Base-by-base conservation (phyloP, 1,140 invertebrate species). In the Pteromalus puparum region DNA sequence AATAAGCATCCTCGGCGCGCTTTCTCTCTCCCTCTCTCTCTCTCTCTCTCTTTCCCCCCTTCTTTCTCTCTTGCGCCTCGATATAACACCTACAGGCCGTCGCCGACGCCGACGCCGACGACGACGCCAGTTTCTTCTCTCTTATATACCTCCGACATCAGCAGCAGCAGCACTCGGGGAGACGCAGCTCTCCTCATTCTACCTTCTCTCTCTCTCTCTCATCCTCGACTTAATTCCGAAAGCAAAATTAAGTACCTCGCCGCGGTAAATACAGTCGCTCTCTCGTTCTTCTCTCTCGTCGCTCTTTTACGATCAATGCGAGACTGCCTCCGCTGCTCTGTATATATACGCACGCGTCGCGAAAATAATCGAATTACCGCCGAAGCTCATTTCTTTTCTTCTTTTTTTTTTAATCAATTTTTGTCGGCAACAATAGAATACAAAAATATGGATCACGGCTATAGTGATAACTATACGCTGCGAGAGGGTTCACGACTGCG, bases 181-280 rank as follows among this genome's bases (percentile, higher is more conserved):
- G 75, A 70, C 75, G 74, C 34, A 28, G 67, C 67, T 81, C 30
- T 68, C 67, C 34, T 76, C 78, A 21, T 26, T 73, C 73, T 83
- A 24, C 42, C 30, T 5, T 34, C 30, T 34, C 30, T 34, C 30
- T 34, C 30, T 34, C 30, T 28, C 81, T 72, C 78, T 68, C 83
- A 30, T 73, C 73, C 87, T 75, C 87, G 88, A 92, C 90, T 92
- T 92, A 90, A 91, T 92, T 91, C 86, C 88, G 86, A 90, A 91
- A 90, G 90, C 87, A 90, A 91, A 92, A 92, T 92, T 92, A 91
- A 92, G 91, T 92, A 91, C 89, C 89, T 88, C 86, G 61, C 81
- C 86, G 87, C 87, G 87, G 90, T 90, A 91, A 92, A 92, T 91
- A 90, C 86, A 88, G 87, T 89, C 86, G 82, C 83, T 82, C 70